A percentile compares a stretch with the other conserved stretches of the same genome.
Evolutionary conservation across 2,888 invertebrate genomes (phyloP).

Genomic region (Pimpla rufipes): DNA sequence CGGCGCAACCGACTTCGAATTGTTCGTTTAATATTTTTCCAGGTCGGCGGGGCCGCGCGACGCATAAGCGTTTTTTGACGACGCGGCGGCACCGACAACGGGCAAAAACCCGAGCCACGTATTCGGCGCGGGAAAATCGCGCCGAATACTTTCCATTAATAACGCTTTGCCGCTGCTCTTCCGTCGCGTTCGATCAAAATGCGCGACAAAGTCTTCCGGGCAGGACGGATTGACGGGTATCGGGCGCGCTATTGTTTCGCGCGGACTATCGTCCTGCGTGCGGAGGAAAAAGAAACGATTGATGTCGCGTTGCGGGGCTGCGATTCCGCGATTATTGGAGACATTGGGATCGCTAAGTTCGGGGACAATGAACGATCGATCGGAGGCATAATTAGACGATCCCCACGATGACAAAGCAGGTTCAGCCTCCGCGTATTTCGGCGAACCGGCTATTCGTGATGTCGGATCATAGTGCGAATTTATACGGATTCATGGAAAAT

Average conservation of each 20-base stretch:
- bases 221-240: constrained; percentile 51
- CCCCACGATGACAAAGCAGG: background rate
- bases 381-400: background rate
- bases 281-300: background rate
- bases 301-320: background rate
- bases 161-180: constrained; percentile 53
- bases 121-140: constrained; percentile 43
- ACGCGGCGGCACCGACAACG: constrained; percentile 1
- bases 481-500: constrained; percentile 30
- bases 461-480: constrained; percentile 51
- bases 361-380: background rate
- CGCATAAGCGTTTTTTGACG: constrained; percentile 63
- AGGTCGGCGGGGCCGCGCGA: constrained; percentile 21
- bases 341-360: background rate
- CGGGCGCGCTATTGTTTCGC: background rate
- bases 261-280: background rate
- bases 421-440: constrained; percentile 28
- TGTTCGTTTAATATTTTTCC: constrained; percentile 64
- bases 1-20: constrained; percentile 47
- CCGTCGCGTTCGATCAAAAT: constrained; percentile 47
- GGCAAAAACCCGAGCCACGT: constrained; percentile 18
- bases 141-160: constrained; percentile 59
- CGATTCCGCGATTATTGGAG: background rate
- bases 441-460: background rate
- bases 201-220: constrained; percentile 24